Conservation (phyloP, 2,888 invertebrate species). For the Steromphala cineraria region DNA sequence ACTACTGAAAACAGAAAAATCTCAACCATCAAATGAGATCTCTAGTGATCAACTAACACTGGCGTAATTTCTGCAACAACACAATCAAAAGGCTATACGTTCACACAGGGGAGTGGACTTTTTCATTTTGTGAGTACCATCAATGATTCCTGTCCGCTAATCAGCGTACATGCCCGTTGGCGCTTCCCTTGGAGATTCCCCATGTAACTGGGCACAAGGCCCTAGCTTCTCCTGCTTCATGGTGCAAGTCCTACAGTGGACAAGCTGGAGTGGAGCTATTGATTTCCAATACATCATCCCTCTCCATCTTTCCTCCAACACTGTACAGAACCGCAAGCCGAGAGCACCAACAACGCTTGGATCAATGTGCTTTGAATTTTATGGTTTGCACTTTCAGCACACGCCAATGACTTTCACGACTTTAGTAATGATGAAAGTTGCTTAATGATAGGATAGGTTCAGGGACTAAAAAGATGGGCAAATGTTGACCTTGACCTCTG, state of each 20-base stretch:
- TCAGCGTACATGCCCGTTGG: neutral
- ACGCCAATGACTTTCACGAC: neutral
- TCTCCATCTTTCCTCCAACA: neutral
- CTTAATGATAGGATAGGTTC: neutral
- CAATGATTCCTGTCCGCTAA: neutral
- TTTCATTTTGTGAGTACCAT: neutral
- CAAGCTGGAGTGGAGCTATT: neutral
- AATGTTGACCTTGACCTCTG: neutral
- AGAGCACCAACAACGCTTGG: neutral
- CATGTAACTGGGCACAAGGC: neutral
- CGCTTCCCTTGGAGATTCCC: too few species aligned
- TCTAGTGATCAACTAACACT: neutral
- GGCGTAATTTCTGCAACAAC: neutral
- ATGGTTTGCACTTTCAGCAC: neutral
- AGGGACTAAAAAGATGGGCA: neutral
- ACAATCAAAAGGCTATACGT: neutral
- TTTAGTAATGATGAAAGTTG: neutral
- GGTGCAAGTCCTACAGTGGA: neutral
- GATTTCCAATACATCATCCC: slow-evolving; percentile 1
- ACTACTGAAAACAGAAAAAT: too few species aligned
- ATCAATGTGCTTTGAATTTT: neutral
- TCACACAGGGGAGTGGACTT: neutral
- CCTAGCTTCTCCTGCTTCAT: neutral
- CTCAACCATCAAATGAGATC: neutral
- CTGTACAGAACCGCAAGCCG: neutral